A percentile compares a stretch with the other conserved stretches of the same genome.
phyloP scores from a whole-genome alignment of 2,888 invertebrate species.

The Apantesis nais region DNA sequence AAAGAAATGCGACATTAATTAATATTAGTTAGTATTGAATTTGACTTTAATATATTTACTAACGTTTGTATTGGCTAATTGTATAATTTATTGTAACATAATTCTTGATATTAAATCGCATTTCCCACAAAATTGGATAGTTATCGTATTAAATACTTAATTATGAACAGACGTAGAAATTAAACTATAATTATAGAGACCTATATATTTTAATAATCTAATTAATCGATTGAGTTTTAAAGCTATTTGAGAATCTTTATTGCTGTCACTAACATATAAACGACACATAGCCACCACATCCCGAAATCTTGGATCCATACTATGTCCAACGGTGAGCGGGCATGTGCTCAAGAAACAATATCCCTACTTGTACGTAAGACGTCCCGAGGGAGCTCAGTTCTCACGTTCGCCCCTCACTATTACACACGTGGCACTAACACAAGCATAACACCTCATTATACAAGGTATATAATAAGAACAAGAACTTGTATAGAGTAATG shows the following conservation, averaged over 20 bases:
- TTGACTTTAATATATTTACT: not conserved
- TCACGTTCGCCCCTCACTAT: constrained; percentile 64
- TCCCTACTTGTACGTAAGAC: constrained; percentile 67
- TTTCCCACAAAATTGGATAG: too few species aligned
- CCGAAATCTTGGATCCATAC: constrained; percentile 52
- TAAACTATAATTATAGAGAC: not conserved
- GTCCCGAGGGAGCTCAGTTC: constrained; percentile 71
- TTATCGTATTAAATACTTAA: not conserved
- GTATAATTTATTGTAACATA: too few species aligned
- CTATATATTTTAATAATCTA: not conserved
- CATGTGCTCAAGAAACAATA: constrained; percentile 85
- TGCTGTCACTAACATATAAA: not conserved
- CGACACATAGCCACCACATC: not conserved
- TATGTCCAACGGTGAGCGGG: constrained; percentile 55
- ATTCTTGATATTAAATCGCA: too few species aligned
- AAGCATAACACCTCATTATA: constrained; percentile 27
- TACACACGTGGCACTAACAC: constrained; percentile 64
- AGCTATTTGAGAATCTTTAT: not conserved
- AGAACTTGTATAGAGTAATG: constrained; percentile 1
- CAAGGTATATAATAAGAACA: constrained; percentile 13
- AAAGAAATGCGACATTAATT: not conserved
- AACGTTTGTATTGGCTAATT: too few species aligned
- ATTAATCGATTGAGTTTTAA: not conserved
- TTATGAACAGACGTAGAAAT: not conserved
- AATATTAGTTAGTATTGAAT: not conserved